Percentiles rank a stretch among this genome's conserved stretches.
Evolutionary conservation across 1,140 invertebrate genomes (phyloP).

Genomic region (Charaxes varanes): DNA sequence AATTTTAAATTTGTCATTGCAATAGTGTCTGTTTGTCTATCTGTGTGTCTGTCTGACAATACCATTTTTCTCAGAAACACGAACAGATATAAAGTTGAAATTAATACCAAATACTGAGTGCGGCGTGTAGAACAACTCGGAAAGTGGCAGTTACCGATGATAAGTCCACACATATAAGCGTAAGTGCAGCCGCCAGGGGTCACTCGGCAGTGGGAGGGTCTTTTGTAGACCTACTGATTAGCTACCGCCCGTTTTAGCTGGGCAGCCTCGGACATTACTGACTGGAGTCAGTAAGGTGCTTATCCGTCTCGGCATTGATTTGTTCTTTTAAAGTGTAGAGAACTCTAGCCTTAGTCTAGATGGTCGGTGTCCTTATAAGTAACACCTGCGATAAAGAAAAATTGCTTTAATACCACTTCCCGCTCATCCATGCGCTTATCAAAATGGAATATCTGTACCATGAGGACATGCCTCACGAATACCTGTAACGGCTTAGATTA

Average conservation of each 20-base stretch:
- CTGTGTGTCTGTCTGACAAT: too few relatives aligned
- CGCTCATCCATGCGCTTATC: not conserved
- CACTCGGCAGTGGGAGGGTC: conserved; percentile 20
- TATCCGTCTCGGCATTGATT: conserved; percentile 6
- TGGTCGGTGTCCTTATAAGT: not conserved
- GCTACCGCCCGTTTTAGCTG: conserved; percentile 22
- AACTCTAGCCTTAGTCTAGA: not conserved
- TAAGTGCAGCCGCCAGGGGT: conserved; percentile 20
- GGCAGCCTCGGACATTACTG: conserved; percentile 25
- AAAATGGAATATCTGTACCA: conserved; percentile 16
- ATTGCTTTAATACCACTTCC: not conserved
- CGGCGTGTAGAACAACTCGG: too few relatives aligned
- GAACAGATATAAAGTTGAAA: too few relatives aligned
- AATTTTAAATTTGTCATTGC: too few relatives aligned
- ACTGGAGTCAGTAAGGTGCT: conserved; percentile 22
- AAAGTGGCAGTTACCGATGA: too few relatives aligned
- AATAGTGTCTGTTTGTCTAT: too few relatives aligned
- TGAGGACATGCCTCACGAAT: conserved; percentile 8
- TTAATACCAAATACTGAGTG: too few relatives aligned
- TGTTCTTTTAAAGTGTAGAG: not conserved
- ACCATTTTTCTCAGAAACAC: too few relatives aligned
- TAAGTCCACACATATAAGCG: conserved; percentile 15
- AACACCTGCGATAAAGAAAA: not conserved
- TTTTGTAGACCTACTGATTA: conserved; percentile 17
- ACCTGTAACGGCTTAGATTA: not conserved